These are phyloP conservation scores for Talpa occidentalis DNA, from an alignment of 2,113 vertebrate genomes.

Conservation along the genomic window DNA sequence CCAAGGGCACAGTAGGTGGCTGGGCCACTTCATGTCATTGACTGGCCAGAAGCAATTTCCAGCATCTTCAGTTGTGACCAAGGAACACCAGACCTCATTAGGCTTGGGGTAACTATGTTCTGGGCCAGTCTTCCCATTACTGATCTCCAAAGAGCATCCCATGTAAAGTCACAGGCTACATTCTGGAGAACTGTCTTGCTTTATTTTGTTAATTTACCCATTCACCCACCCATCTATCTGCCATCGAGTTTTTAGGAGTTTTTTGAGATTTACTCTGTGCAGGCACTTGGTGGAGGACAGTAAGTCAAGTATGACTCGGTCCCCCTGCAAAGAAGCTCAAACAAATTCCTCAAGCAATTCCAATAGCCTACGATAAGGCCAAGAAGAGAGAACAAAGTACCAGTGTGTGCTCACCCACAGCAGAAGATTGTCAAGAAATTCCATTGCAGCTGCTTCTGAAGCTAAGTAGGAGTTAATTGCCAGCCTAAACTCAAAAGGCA, in stretches of 20 bases:
- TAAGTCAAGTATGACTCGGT: neutral
- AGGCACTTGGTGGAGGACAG: neutral
- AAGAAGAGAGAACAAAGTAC: rapidly evolving
- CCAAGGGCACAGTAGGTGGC: neutral
- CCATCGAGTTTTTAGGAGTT: neutral
- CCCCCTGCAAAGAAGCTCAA: neutral
- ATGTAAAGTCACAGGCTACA: neutral
- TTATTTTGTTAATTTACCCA: neutral
- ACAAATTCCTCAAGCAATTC: neutral
- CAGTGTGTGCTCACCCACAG: neutral
- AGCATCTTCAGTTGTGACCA: neutral
- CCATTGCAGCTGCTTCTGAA: neutral
- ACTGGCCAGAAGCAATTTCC: neutral
- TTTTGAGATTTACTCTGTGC: neutral
- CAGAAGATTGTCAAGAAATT: neutral
- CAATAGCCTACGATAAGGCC: neutral
- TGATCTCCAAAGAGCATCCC: neutral
- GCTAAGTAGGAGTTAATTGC: neutral
- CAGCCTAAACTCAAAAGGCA: neutral
- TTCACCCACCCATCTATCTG: neutral
- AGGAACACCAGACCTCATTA: neutral
- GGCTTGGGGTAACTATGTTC: neutral
- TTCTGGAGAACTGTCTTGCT: neutral
- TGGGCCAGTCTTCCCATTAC: neutral
- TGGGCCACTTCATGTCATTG: neutral